Evolutionary conservation across 2,797 vertebrate genomes (phyloP), one percentile per base, ranked within the genome.

Genomic region (Natrix natrix): DNA sequence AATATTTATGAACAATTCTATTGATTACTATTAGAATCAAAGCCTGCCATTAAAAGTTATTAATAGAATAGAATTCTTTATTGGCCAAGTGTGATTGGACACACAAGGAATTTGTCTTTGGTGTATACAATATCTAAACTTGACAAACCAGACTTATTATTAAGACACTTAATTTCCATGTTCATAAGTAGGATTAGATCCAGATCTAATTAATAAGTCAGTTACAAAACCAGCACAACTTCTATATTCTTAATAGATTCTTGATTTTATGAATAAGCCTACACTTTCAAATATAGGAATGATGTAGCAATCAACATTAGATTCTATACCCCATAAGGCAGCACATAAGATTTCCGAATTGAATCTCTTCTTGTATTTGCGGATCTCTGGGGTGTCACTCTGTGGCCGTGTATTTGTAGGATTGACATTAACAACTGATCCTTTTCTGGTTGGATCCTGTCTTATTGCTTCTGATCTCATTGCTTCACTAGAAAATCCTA

Each of bases 291-390:
- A 86, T 83, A 86, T 26, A 66, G 32, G 4, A 93, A 89, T 26
- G 20, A 91, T 78, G 1, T 66, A 91, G 59, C 5, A 83, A 63
- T 1, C 14, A 86, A 48, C 1, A 74, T 7, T 87, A 66, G 24
- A 92, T 61, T 22, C 95, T 97, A 97, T 97, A 99, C 99, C 99
- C 99, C 99, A 99, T 91, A 99, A 98, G 1, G 99, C 99, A 12
- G 99, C 99, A 89, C 99, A 99, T 59, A 99, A 97, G 95, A 99
- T 99, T 98, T 99, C 99, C 0, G 99, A 99, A 97, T 99, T 99
- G 98, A 99, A 99, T 96, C 99, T 98, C 98, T 99, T 99, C 98
- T 99, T 99, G 97, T 99, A 99, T 97, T 99, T 99, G 95, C 99
- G 99, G 91, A 99, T 99, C 97, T 99, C 99, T 0, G 99, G 99